Evolutionary conservation across 64 coral and sea anemone genomes (phyloP), one percentile per base, ranked within the genome.

Genomic region (Astreopora myriophthalma): DNA sequence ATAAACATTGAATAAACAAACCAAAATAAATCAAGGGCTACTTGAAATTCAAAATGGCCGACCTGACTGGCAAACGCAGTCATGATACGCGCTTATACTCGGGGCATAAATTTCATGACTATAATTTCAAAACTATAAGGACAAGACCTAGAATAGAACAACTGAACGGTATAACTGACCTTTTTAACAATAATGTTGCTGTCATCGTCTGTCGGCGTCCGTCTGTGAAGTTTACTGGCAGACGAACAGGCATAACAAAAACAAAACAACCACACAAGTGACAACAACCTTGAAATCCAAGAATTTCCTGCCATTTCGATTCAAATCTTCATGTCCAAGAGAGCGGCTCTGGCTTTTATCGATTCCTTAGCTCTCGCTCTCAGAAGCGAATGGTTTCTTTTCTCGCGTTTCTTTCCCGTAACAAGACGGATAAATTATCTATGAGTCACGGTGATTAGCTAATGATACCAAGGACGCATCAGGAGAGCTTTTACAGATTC

Each of bases 161-260:
- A 19, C 9, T 80, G 0, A 75, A 42, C 8, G n/a, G 1, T 38
- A 38, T 65, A 22, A 24, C 79, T 36, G 19, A 83, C 79, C 79
- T 83, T 83, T 83, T 83, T 83, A 63, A 83, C 79, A 35, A 63
- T 83, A 39, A 83, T 25, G 22, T 38, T 63, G 52, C 37, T 65
- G 55, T 83, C 55, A 2, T 83, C 79, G 23, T 83, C 79, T 31
- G 19, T 11, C 48, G 79, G 79, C 30, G 48, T 80, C 57, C 32
- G 20, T 38, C 32, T 83, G 1, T 83, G 79, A 12, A 63, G 52
- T 65, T 64, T 25, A 83, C 33, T 83, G 1, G 79, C 20, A 19
- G 31, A 64, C 25, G 79, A 33, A 36, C 20, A 65, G 22, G 34
- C 79, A 65, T 63, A 65, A 83, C 30, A 83, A 62, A 37, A 64